Percentiles rank a stretch among this genome's conserved stretches.
phyloP scores from a whole-genome alignment of 2,888 invertebrate genomes.

The Dusona sp. region DNA sequence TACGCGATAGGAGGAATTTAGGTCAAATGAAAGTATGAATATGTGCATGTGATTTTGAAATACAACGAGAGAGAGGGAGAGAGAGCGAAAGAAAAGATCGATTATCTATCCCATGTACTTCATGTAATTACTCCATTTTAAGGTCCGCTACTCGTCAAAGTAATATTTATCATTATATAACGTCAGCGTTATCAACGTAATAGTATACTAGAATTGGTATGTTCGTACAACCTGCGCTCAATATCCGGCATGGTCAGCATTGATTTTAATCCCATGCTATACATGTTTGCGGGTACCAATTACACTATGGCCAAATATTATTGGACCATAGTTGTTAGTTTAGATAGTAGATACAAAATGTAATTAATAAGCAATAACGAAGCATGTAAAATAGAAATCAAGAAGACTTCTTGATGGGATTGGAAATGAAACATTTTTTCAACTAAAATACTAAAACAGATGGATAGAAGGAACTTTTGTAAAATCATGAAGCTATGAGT shows the following conservation, averaged over 20 bases:
- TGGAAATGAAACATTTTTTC: background rate
- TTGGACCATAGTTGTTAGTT: slow-evolving; percentile 25
- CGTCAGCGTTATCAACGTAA: slow-evolving; percentile 58
- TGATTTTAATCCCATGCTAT: slow-evolving; percentile 48
- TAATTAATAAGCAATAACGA: background rate
- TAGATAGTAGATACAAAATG: background rate
- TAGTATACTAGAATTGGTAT: slow-evolving; percentile 37
- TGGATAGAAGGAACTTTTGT: background rate
- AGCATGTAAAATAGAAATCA: background rate
- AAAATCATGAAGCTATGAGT: background rate
- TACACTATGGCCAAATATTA: slow-evolving; percentile 34
- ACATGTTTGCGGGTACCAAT: slow-evolving; percentile 41
- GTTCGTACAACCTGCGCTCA: slow-evolving; percentile 30
- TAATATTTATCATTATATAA: slow-evolving; percentile 58
- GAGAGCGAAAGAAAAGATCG: slow-evolving; percentile 28
- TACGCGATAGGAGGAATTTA: slow-evolving; percentile 50
- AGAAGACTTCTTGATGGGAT: background rate
- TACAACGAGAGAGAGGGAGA: slow-evolving; percentile 28
- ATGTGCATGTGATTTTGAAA: slow-evolving; percentile 10
- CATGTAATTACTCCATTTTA: slow-evolving; percentile 64
- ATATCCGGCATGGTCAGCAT: slow-evolving; percentile 30
- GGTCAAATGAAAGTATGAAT: slow-evolving; percentile 25
- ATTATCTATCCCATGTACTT: slow-evolving; percentile 39
- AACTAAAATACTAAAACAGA: background rate
- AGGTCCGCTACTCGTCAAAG: slow-evolving; percentile 62